phyloP scores from a whole-genome alignment of 92 coral and sea anemone genomes.

The Phenganax marumi region DNA sequence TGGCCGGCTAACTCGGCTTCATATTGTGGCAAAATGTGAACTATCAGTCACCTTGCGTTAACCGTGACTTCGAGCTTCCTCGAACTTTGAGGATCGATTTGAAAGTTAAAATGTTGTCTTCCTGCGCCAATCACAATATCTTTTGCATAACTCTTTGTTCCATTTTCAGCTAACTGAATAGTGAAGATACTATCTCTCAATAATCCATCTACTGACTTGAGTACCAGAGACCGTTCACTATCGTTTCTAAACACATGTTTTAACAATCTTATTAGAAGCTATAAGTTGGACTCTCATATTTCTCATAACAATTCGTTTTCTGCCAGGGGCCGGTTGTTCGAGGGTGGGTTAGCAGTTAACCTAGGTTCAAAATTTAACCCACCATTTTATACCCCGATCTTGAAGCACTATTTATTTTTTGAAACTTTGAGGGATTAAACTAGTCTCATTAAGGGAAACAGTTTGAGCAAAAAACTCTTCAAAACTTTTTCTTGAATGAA shows the following conservation, averaged over 20 bases:
- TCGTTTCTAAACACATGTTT: slow-evolving; percentile 11
- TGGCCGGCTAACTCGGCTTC: background rate
- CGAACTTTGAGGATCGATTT: slow-evolving; percentile 6
- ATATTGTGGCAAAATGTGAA: background rate
- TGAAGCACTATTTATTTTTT: too few relatives aligned
- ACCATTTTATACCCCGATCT: too few relatives aligned
- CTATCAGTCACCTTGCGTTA: slow-evolving; percentile 65
- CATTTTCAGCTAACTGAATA: background rate
- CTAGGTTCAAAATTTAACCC: too few relatives aligned
- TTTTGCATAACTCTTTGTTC: background rate
- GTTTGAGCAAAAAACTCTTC: too few relatives aligned
- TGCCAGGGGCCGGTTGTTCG: too few relatives aligned
- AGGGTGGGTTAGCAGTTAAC: too few relatives aligned
- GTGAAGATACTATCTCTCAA: background rate
- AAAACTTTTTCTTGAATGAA: too few relatives aligned
- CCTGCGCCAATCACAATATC: background rate
- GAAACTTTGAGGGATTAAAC: too few relatives aligned
- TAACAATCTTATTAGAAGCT: background rate
- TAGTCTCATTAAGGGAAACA: too few relatives aligned
- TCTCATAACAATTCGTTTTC: background rate
- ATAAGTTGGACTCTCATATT: background rate
- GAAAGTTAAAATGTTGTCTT: background rate
- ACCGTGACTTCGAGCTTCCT: slow-evolving; percentile 29
- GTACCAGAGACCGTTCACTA: slow-evolving; percentile 1
- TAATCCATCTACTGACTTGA: slow-evolving; percentile 29